phyloP scores from a whole-genome alignment of 2,888 invertebrate species.

The Cremastinae sp. region DNA sequence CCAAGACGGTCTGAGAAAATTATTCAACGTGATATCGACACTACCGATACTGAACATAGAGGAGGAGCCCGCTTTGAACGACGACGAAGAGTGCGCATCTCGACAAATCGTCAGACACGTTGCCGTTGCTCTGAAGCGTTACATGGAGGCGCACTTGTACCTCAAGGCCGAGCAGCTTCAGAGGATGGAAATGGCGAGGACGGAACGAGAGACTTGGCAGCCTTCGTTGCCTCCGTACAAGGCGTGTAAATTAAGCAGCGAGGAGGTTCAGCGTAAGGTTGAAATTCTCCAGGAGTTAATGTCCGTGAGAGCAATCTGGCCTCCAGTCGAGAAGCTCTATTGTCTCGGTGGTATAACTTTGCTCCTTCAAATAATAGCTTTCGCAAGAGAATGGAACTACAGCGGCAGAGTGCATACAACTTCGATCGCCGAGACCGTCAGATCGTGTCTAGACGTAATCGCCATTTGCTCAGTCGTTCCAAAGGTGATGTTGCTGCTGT shows the following conservation, averaged over 20 bases:
- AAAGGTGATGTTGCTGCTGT: constrained; percentile 87
- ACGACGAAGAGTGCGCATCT: constrained; percentile 95
- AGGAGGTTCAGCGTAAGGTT: constrained; percentile 93
- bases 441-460: constrained; percentile 92
- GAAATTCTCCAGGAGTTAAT: constrained; percentile 89
- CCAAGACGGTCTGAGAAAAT: constrained; percentile 95
- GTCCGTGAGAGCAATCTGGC: constrained; percentile 90
- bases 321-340: constrained; percentile 93
- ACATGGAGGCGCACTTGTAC: constrained; percentile 94
- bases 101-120: constrained; percentile 95
- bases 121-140: constrained; percentile 92
- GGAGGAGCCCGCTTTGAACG: constrained; percentile 83
- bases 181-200: constrained; percentile 82
- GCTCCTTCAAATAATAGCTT: constrained; percentile 92
- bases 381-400: constrained; percentile 95
- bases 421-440: constrained; percentile 88
- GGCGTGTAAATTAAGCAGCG: constrained; percentile 84
- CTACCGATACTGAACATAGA: constrained; percentile 91
- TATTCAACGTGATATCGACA: constrained; percentile 97
- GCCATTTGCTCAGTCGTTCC: constrained; percentile 95
- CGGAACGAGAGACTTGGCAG: constrained; percentile 76
- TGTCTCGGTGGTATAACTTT: constrained; percentile 91
- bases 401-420: constrained; percentile 84
- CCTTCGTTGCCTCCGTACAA: constrained; percentile 80
- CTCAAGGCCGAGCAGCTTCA: constrained; percentile 88